Percentiles rank a stretch among this genome's conserved stretches.
Evolutionary conservation across 2,113 vertebrate species (phyloP).

Genomic region (Stegostoma tigrinum): DNA sequence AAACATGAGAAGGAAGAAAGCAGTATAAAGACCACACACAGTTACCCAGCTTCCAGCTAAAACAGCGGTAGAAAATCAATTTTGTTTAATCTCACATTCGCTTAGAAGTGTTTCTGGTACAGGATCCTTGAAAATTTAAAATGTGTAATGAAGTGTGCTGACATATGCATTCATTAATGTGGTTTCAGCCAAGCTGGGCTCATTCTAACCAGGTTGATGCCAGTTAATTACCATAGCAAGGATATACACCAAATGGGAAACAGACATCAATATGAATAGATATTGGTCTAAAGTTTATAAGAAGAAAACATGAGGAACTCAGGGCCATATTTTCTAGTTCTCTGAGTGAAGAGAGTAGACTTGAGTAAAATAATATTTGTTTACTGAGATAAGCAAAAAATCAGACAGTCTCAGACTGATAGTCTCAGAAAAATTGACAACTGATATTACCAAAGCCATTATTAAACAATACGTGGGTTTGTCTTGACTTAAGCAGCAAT

Average conservation of each 20-base stretch:
- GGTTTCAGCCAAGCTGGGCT: constrained; percentile 29
- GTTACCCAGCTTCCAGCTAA: constrained; percentile 39
- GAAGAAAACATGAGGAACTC: neutral
- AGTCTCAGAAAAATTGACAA: neutral
- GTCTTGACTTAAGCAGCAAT: neutral
- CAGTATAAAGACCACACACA: constrained; percentile 65
- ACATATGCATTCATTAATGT: constrained; percentile 27
- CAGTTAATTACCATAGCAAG: constrained; percentile 33
- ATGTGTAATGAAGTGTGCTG: constrained; percentile 31
- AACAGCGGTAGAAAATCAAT: constrained; percentile 23
- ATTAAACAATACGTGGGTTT: neutral
- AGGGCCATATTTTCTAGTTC: neutral
- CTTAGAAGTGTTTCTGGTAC: constrained; percentile 29
- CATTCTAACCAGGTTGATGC: constrained; percentile 22
- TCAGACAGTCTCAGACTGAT: neutral
- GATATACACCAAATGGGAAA: constrained; percentile 24
- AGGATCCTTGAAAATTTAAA: constrained; percentile 34
- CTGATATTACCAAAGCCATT: neutral
- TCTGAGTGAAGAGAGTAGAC: neutral
- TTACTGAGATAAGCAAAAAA: neutral
- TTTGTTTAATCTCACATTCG: constrained; percentile 34
- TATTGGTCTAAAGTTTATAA: constrained; percentile 1
- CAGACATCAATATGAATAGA: constrained; percentile 25
- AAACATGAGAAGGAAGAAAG: constrained; percentile 65
- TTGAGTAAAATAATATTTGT: neutral